phyloP scores from a whole-genome alignment of 2,888 invertebrate species.

The Sceliomorpha sp. region DNA sequence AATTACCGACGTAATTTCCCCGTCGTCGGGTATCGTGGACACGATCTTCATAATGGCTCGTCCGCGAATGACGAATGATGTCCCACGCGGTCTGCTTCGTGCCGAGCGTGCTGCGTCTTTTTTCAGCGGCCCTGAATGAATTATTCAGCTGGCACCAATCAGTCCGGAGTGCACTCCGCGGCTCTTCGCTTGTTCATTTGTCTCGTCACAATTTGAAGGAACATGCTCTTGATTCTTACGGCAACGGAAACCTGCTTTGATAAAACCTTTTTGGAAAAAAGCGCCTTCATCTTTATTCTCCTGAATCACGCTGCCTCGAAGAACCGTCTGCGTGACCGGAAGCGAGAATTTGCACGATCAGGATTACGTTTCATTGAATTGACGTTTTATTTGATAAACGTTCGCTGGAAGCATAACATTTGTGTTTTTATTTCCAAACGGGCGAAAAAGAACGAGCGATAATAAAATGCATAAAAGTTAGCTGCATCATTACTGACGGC shows the following conservation, averaged over 20 bases:
- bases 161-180: constrained; percentile 24
- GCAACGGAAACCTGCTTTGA: neutral
- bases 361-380: constrained; percentile 44
- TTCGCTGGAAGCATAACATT: neutral
- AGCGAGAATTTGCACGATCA: constrained; percentile 58
- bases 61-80: constrained; percentile 50
- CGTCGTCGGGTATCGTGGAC: constrained; percentile 53
- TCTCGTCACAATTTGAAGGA: constrained; percentile 7
- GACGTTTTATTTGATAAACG: constrained; percentile 45
- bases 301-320: constrained; percentile 8
- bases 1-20: constrained; percentile 63
- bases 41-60: constrained; percentile 56
- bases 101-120: constrained; percentile 40
- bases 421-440: no score
- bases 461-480: no score
- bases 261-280: constrained; percentile 22
- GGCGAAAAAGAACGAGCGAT: no score
- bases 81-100: constrained; percentile 47
- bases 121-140: constrained; percentile 35
- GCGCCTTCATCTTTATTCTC: constrained; percentile 7
- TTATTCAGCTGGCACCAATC: constrained; percentile 41
- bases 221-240: neutral
- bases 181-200: constrained; percentile 25
- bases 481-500: no score
- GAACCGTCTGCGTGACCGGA: constrained; percentile 69